These are phyloP conservation scores for Listronotus oregonensis DNA, from an alignment of 1,140 invertebrate species.

Conservation along the genomic window DNA sequence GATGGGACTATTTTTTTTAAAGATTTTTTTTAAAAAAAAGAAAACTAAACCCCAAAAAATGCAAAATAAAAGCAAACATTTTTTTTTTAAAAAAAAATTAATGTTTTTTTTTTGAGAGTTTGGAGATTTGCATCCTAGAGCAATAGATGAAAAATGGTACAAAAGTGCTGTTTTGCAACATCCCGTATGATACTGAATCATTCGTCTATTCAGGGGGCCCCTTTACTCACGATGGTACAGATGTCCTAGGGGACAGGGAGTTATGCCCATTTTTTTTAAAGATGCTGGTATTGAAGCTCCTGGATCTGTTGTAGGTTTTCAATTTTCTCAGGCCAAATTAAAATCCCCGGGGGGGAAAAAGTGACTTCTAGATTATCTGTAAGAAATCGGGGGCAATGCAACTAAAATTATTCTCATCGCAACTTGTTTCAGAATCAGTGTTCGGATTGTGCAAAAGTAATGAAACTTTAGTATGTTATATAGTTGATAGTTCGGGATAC, in stretches of 20 bases:
- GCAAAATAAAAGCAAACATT: too few relatives aligned
- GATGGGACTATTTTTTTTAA: constrained; percentile 73
- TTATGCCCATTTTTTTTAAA: constrained; percentile 81
- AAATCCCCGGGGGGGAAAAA: constrained; percentile 69
- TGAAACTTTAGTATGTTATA: constrained; percentile 74
- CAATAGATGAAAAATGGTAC: constrained; percentile 93
- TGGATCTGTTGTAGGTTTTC: constrained; percentile 85
- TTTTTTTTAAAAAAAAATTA: too few relatives aligned
- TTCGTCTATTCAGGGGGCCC: constrained; percentile 83
- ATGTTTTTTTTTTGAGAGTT: constrained; percentile 69
- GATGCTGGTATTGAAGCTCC: constrained; percentile 78
- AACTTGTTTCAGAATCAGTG: constrained; percentile 55
- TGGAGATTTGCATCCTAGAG: constrained; percentile 74
- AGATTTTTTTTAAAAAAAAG: constrained; percentile 16
- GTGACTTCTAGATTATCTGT: constrained; percentile 62
- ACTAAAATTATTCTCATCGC: constrained; percentile 4
- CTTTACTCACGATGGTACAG: constrained; percentile 62
- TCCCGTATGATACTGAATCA: constrained; percentile 71
- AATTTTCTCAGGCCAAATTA: constrained; percentile 73
- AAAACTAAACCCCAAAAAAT: constrained; percentile 29
- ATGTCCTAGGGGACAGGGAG: constrained; percentile 75
- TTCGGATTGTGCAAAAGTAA: constrained; percentile 61
- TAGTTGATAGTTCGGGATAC: constrained; percentile 89
- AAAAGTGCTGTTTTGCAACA: constrained; percentile 87
- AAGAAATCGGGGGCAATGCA: constrained; percentile 6